These are phyloP conservation scores for Drosophila saltans DNA, from an alignment of 1,140 invertebrate genomes.

Conservation along the genomic window DNA sequence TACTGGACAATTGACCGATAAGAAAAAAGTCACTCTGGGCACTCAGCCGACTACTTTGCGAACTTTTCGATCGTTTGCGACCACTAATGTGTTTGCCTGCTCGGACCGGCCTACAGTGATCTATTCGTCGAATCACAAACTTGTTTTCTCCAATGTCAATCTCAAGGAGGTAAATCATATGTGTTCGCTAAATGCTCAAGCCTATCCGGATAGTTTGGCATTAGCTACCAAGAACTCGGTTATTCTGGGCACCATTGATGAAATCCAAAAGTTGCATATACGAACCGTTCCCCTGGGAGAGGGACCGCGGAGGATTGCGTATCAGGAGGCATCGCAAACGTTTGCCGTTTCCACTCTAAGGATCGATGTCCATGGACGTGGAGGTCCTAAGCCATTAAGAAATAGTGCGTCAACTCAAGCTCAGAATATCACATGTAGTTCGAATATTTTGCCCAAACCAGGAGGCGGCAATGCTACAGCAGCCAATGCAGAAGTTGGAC, in stretches of 20 bases:
- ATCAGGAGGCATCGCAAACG: constrained; percentile 97
- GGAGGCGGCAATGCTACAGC: constrained; percentile 83
- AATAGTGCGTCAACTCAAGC: constrained; percentile 92
- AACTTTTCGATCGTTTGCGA: constrained; percentile 95
- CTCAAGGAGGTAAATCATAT: constrained; percentile 99
- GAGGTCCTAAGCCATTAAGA: constrained; percentile 87
- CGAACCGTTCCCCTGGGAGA: constrained; percentile 97
- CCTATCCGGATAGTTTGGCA: constrained; percentile 97
- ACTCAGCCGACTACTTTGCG: constrained; percentile 97
- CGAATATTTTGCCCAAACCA: constrained; percentile 83
- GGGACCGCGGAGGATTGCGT: constrained; percentile 95
- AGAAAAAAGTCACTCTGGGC: constrained; percentile 96
- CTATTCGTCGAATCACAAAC: constrained; percentile 99
- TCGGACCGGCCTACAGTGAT: constrained; percentile 99
- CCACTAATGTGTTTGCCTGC: constrained; percentile 99
- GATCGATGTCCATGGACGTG: constrained; percentile 91
- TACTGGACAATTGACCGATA: constrained; percentile 89
- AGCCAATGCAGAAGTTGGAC: constrained; percentile 86
- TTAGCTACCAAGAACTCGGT: constrained; percentile 96
- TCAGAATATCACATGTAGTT: constrained; percentile 84
- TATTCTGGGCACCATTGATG: constrained; percentile 99
- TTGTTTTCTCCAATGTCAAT: constrained; percentile 99
- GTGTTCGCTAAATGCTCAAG: constrained; percentile 97
- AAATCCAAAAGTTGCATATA: constrained; percentile 99
- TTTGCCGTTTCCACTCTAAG: constrained; percentile 97